These are phyloP conservation scores for Limnephilus auricula DNA, from an alignment of 2,888 invertebrate genomes.

Conservation along the genomic window DNA sequence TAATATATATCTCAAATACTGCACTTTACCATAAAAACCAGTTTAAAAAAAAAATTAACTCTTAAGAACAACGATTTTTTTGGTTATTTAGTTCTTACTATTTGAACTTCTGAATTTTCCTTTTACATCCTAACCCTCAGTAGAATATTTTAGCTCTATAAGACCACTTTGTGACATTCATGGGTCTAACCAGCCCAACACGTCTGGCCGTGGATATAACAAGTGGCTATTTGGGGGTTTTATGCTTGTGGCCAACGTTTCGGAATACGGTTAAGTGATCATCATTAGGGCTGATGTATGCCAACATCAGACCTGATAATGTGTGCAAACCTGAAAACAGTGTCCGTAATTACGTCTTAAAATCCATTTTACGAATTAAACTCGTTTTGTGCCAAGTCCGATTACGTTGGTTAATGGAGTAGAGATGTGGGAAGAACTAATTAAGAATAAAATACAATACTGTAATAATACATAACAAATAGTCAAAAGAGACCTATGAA, in stretches of 20 bases:
- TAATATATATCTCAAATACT: too few species aligned
- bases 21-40: too few species aligned
- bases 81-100: not conserved
- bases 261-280: not conserved
- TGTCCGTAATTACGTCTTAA: not conserved
- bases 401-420: not conserved
- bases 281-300: not conserved
- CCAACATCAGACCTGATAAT: not conserved
- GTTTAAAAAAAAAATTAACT: too few species aligned
- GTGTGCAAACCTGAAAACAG: not conserved
- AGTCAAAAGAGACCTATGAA: not conserved
- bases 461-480: too few species aligned
- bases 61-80: too few species aligned
- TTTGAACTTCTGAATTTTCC: not conserved
- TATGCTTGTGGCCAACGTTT: not conserved
- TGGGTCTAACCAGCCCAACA: not conserved
- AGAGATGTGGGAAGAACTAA: not conserved
- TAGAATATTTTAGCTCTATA: not conserved
- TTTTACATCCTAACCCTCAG: not conserved
- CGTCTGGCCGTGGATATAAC: not conserved
- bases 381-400: not conserved
- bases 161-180: not conserved
- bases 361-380: not conserved
- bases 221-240: constrained; percentile 2
- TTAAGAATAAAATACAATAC: not conserved